Evolutionary conservation across 2,797 vertebrate species (phyloP), one percentile per base, ranked within the genome.

Genomic region (Lithobates pipiens): DNA sequence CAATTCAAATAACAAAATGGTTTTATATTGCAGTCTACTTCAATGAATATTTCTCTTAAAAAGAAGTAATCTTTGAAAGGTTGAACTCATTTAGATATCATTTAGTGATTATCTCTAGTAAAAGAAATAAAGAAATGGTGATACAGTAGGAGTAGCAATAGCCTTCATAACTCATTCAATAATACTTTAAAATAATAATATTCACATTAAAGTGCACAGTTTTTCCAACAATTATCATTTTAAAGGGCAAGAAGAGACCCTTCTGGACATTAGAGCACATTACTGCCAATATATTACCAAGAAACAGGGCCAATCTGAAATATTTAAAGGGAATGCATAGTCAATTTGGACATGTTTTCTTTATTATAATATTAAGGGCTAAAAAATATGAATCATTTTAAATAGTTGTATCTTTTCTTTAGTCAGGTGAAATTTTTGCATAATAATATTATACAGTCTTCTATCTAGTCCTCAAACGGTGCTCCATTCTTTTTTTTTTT

Each of bases 1-100:
- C 61, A 83, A 65, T 76, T 76, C 73, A 76, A 76, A 83, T 76
- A 76, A 83, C 81, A 83, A 76, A 83, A 65, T 76, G 73, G 63
- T 83, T 76, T 76, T 46, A 76, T 83, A 76, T 83, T 69, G 27
- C 36, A 54, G 81, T n/a, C 61, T 67, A 83, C 73, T 83, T 76
- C 72, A 83, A 63, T 83, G 39, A 74, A 75, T 46, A 75, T 83
- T 83, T 65, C 21, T 81, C 75, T 81, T 72, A 81, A 81, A 71
- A 57, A 81, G 46, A 71, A 73, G 70, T 82, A 57, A 82, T 82
- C 70, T 72, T 82, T 72, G 21, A 81, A 72, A 81, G 80, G 80
- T 73, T 82, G 69, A 73, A 82, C 69, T 82, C 80, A 82, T 73
- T 82, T 73, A 61, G 69, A 73, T 73, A 73, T 72, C 80, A 82